These are phyloP conservation scores for Delphinapterus leucas DNA, from an alignment of 2,113 vertebrate genomes.

Conservation along the genomic window DNA sequence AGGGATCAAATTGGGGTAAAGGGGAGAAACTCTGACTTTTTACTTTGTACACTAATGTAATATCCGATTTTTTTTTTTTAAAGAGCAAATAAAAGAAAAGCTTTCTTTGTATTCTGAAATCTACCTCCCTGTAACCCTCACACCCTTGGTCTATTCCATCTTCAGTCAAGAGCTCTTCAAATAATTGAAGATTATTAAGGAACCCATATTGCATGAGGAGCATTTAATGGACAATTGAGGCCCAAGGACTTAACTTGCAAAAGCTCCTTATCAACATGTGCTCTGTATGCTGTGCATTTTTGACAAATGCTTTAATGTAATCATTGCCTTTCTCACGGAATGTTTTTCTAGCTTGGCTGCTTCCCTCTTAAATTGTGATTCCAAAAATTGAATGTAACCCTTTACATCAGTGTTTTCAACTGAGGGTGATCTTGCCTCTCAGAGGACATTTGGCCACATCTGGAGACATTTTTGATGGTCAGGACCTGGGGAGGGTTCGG, in stretches of 20 bases:
- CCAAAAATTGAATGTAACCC: not conserved
- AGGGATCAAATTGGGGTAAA: not conserved
- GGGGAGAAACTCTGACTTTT: not conserved
- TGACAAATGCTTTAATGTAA: not conserved
- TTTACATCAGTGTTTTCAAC: not conserved
- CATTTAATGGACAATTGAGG: not conserved
- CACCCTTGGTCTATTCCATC: not conserved
- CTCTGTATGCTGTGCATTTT: not conserved
- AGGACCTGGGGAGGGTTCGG: not conserved
- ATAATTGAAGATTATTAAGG: not conserved
- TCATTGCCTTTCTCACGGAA: not conserved
- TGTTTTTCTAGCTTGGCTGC: not conserved
- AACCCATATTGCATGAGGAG: not conserved
- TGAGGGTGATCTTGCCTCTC: not conserved
- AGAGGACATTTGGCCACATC: not conserved
- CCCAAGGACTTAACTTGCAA: not conserved
- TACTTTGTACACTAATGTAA: not conserved
- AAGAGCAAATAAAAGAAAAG: not conserved
- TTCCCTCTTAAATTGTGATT: not conserved
- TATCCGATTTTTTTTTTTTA: not conserved
- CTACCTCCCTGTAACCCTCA: not conserved
- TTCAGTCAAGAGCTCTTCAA: slow-evolving; percentile 25
- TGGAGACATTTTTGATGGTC: not conserved
- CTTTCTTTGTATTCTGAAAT: not conserved
- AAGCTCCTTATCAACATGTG: not conserved